Evolutionary conservation across 2,888 invertebrate species (phyloP), one percentile per base, ranked within the genome.

Genomic region (Bombyx huttoni): DNA sequence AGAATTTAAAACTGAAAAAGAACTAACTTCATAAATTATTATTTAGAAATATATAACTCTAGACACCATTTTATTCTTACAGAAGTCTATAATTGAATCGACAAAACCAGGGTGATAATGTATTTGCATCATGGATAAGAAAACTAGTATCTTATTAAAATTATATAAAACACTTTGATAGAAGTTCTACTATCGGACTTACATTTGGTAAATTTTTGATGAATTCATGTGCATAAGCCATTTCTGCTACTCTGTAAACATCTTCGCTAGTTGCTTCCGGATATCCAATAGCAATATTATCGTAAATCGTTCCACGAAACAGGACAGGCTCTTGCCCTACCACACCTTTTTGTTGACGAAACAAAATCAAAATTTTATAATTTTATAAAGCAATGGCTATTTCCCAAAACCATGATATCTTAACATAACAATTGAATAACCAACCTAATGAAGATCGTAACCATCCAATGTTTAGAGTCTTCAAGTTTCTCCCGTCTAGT

Each of bases 301-400:
- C 90, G n/a, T 89, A 89, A 60, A 97, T 94, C 12, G 93, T 93
- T 34, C 94, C 92, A 56, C 93, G 93, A 80, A 97, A 97, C 7
- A 97, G 85, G 0, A 94, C 92, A 0, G 96, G 97, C 62, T 97
- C 96, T 79, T 97, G 97, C 0, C 95, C 94, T 7, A 98, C 97
- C 8, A 96, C 91, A 0, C 96, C 97, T 53, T 58, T 40, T 40
- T 40, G 7, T 40, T 12, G 40, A 35, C n/a, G 24, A 24, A 24
- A 40, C 40, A 40, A 40, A 40, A 40, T 3, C 12, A 40, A 10
- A 10, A 40, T 7, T 10, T 3, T 8, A 35, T 35, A 35, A 35
- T 35, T 7, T 9, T 3, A 10, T 40, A 40, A 40, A 40, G 24
- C 40, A 40, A 40, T 24, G 2, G 24, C 24, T 24, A 24, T 24